These are phyloP conservation scores for Drosophila trichaetosa DNA, from an alignment of 2,888 invertebrate species.

Conservation along the genomic window DNA sequence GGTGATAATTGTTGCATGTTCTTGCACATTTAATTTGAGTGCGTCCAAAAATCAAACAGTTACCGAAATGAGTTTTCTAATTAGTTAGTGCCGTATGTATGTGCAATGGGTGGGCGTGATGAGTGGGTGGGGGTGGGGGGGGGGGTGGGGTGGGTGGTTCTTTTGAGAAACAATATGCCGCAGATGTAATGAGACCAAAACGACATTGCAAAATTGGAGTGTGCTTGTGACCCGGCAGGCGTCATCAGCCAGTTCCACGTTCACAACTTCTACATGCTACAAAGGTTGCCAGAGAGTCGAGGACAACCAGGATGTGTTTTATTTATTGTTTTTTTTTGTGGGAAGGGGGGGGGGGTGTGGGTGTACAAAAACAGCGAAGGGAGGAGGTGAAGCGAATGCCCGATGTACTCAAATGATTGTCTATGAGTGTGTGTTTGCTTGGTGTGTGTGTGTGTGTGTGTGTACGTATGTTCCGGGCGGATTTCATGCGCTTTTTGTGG, in stretches of 20 bases:
- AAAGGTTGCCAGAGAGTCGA: background rate
- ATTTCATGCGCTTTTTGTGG: constrained; percentile 18
- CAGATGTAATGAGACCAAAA: constrained; percentile 20
- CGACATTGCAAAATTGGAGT: background rate
- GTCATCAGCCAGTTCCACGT: constrained; percentile 9
- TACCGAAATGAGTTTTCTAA: background rate
- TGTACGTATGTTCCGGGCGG: constrained; percentile 7
- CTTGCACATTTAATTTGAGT: background rate
- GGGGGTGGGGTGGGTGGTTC: background rate
- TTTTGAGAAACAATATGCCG: constrained; percentile 1
- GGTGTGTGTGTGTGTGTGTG: background rate
- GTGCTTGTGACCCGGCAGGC: background rate
- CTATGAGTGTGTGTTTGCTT: background rate
- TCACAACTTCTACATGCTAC: background rate
- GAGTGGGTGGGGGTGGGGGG: background rate
- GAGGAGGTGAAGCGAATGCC: constrained; percentile 1
- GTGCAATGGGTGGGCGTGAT: background rate
- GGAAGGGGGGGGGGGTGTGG: background rate
- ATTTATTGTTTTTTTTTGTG: background rate
- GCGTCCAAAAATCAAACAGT: constrained; percentile 1
- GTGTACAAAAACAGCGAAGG: background rate
- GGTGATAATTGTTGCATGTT: background rate
- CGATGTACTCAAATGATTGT: constrained; percentile 24
- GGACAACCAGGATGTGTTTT: background rate
- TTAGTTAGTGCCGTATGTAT: background rate